Percentiles rank a stretch among this genome's conserved stretches.
Evolutionary conservation across 2,113 vertebrate genomes (phyloP).

Genomic region (mouse (Mus musculus)): DNA sequence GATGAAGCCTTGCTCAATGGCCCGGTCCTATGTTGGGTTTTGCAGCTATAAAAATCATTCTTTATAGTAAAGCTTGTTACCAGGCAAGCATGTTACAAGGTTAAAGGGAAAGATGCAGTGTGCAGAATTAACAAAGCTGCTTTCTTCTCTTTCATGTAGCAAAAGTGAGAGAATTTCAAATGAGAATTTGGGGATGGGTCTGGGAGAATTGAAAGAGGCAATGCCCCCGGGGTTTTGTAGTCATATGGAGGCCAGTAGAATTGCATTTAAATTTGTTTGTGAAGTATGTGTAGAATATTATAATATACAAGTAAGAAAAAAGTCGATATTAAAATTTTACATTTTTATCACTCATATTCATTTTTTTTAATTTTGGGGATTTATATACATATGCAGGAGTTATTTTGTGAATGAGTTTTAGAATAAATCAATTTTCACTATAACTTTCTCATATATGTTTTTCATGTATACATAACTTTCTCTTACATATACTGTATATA

Average conservation of each 20-base stretch:
- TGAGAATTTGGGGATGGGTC: not conserved
- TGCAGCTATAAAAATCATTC: conserved; percentile 47
- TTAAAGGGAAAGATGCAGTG: conserved; percentile 34
- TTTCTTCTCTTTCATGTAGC: conserved; percentile 5
- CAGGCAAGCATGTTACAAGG: not conserved
- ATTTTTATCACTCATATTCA: not conserved
- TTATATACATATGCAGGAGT: not conserved
- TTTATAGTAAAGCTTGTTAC: conserved; percentile 54
- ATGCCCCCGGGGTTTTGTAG: not conserved
- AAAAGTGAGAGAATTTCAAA: not conserved
- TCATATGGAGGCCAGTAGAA: not conserved
- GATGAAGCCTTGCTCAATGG: conserved; percentile 27
- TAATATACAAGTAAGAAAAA: not conserved
- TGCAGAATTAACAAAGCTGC: conserved; percentile 25
- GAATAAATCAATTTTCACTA: not conserved
- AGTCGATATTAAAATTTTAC: not conserved
- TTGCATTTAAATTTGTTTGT: not conserved
- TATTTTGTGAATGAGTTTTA: conserved; percentile 30
- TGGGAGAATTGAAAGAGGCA: not conserved
- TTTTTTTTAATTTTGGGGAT: not conserved
- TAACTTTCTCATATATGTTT: not conserved
- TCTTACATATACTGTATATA: not conserved
- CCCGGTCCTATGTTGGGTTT: conserved; percentile 1
- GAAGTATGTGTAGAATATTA: not conserved
- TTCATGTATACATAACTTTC: too few species aligned